These are phyloP conservation scores for Laodelphax striatellus DNA, from an alignment of 1,140 invertebrate genomes.

Conservation along the genomic window DNA sequence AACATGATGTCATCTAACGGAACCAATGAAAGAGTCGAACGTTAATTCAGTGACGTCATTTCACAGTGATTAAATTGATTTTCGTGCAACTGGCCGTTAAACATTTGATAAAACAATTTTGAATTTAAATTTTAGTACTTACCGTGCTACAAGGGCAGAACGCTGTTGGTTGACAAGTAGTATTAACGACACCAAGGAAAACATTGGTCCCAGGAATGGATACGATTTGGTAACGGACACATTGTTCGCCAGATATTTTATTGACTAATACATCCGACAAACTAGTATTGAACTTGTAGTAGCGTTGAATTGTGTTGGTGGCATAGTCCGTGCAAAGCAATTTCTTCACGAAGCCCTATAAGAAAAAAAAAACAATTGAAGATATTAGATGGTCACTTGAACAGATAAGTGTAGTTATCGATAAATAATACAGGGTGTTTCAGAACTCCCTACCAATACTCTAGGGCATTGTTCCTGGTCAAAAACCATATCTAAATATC, in stretches of 20 bases:
- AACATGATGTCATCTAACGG: too few relatives aligned
- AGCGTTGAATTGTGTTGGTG: slow-evolving; percentile 59
- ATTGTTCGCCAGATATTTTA: slow-evolving; percentile 76
- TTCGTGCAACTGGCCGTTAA: too few relatives aligned
- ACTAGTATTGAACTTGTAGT: slow-evolving; percentile 72
- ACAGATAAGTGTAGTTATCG: too few relatives aligned
- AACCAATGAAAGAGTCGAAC: too few relatives aligned
- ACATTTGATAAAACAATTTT: too few relatives aligned
- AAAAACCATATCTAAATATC: too few relatives aligned
- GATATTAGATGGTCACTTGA: not conserved
- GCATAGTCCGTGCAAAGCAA: slow-evolving; percentile 66
- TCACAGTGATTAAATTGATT: too few relatives aligned
- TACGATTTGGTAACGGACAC: slow-evolving; percentile 77
- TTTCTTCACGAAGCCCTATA: slow-evolving; percentile 60
- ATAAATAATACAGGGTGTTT: too few relatives aligned
- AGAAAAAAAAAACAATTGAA: not conserved
- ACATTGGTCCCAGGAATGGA: slow-evolving; percentile 72
- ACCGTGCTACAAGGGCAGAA: slow-evolving; percentile 90
- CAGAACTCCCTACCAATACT: too few relatives aligned
- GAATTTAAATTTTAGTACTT: slow-evolving; percentile 22
- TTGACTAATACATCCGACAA: slow-evolving; percentile 63
- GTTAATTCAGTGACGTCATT: too few relatives aligned
- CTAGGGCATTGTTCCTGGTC: too few relatives aligned
- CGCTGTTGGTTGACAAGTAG: slow-evolving; percentile 67
- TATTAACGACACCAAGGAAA: slow-evolving; percentile 79